Evolutionary conservation across 2,113 vertebrate species (phyloP).

Genomic region (Nannobrachium achirus): DNA sequence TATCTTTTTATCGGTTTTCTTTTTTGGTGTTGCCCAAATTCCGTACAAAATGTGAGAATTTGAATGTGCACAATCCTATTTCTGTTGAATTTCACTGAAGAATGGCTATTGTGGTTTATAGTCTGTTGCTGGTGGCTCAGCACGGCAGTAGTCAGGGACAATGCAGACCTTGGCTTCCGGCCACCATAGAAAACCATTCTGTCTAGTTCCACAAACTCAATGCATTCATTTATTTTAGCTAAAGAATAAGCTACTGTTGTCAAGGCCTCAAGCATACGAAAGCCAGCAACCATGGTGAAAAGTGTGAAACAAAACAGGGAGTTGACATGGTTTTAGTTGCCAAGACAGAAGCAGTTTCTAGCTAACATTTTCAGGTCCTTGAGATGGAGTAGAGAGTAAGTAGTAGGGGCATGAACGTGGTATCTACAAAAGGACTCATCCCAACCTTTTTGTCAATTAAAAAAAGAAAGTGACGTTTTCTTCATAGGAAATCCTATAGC

Average conservation of each 20-base stretch:
- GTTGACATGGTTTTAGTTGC: constrained; percentile 25
- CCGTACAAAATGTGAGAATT: constrained; percentile 12
- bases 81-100: constrained; percentile 29
- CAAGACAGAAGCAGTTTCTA: constrained; percentile 2
- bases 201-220: constrained; percentile 58
- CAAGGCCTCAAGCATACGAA: constrained; percentile 31
- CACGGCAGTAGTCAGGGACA: constrained; percentile 45
- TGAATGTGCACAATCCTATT: constrained; percentile 18
- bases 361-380: constrained; percentile 1
- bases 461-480: background rate
- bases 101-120: constrained; percentile 22
- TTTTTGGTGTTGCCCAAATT: constrained; percentile 5
- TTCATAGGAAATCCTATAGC: background rate
- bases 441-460: background rate
- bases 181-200: constrained; percentile 61
- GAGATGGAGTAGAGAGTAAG: background rate
- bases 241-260: constrained; percentile 65
- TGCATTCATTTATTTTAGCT: constrained; percentile 62
- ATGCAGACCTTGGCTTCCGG: constrained; percentile 53
- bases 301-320: constrained; percentile 48
- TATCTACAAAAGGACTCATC: background rate
- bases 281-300: constrained; percentile 40
- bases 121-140: constrained; percentile 35
- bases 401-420: background rate
- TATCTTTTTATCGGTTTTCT: constrained; percentile 14